These are phyloP conservation scores for Watsonalla binaria DNA, from an alignment of 2,888 invertebrate genomes.

Conservation along the genomic window DNA sequence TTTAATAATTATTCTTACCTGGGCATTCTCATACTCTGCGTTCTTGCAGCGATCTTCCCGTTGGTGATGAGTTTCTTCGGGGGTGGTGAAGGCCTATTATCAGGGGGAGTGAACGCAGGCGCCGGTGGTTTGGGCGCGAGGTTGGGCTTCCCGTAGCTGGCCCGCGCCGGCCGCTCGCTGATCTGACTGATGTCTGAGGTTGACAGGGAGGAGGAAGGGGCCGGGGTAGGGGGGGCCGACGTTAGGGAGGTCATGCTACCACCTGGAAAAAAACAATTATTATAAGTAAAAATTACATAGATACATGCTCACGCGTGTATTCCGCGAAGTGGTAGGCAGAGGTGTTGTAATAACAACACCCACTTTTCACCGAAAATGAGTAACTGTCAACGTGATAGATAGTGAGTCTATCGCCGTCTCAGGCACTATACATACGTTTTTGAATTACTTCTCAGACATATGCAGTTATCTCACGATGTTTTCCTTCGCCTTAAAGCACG, in stretches of 20 bases:
- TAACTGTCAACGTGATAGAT: too few relatives aligned
- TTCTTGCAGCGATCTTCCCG: constrained; percentile 81
- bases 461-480: too few relatives aligned
- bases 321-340: too few relatives aligned
- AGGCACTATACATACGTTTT: too few relatives aligned
- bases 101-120: constrained; percentile 63
- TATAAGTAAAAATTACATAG: too few relatives aligned
- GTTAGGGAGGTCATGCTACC: constrained; percentile 70
- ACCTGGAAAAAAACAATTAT: constrained; percentile 34
- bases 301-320: too few relatives aligned
- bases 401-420: too few relatives aligned
- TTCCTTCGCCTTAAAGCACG: too few relatives aligned
- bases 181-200: constrained; percentile 49
- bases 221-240: constrained; percentile 48
- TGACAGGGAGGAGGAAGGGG: constrained; percentile 59
- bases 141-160: constrained; percentile 87
- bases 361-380: too few relatives aligned
- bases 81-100: constrained; percentile 81
- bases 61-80: constrained; percentile 81
- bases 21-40: constrained; percentile 91
- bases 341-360: too few relatives aligned
- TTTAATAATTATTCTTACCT: constrained; percentile 61
- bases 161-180: constrained; percentile 61
- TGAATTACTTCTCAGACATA: too few relatives aligned
- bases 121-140: constrained; percentile 90